Conservation (phyloP, 2,888 invertebrate species). For the Neria commutata region DNA sequence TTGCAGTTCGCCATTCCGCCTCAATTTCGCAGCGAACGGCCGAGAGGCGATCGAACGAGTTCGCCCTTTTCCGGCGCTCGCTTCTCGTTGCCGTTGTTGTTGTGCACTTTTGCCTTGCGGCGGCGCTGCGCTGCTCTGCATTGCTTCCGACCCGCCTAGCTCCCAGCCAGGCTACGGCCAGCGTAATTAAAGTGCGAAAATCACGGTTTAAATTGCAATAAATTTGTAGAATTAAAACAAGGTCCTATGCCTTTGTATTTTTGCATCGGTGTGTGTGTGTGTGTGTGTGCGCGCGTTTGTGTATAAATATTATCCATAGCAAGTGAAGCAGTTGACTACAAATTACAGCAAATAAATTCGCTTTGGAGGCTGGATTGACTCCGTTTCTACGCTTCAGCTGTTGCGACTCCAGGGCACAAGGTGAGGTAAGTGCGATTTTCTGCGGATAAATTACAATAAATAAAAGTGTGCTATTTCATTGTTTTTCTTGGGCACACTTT, state of each 20-base stretch:
- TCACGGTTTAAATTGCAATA: constrained; percentile 57
- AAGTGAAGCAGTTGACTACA: no score
- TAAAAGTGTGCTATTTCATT: no score
- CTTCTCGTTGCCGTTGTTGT: constrained; percentile 32
- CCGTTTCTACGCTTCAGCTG: neutral
- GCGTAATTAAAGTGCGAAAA: constrained; percentile 59
- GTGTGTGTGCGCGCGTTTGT: neutral
- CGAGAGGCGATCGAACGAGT: neutral
- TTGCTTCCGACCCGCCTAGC: constrained; percentile 9
- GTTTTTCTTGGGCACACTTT: no score
- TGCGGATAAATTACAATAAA: no score
- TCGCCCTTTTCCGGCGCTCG: constrained; percentile 16
- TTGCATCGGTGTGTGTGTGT: neutral
- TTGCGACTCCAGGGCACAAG: no score
- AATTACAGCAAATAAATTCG: neutral
- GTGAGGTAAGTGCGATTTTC: no score
- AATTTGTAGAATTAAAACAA: constrained; percentile 45
- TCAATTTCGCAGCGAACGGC: neutral
- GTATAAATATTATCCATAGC: neutral
- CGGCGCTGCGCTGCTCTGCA: neutral
- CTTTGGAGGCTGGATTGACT: neutral
- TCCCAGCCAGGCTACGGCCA: constrained; percentile 24
- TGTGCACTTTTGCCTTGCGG: constrained; percentile 21
- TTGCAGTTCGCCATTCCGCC: constrained; percentile 46
- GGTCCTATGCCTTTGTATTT: neutral